Evolutionary conservation across 2,113 vertebrate species (phyloP), one percentile per base, ranked within the genome.

Genomic region (Heloderma charlesbogerti): DNA sequence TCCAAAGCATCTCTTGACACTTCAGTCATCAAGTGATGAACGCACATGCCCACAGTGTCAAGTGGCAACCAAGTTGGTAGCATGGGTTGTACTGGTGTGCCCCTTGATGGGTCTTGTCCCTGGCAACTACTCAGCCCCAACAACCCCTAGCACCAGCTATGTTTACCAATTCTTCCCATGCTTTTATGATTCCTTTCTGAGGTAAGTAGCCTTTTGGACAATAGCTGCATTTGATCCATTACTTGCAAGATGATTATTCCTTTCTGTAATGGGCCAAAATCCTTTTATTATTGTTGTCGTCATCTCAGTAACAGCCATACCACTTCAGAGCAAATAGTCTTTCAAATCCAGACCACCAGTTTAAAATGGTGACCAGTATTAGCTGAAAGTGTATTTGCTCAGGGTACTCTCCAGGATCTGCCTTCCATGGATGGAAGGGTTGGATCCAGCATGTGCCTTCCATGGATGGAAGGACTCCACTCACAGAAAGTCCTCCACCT

Each of bases 171-270:
- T 1, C 18, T 77, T 92, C 84, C 69, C 5, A 63, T 92, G 91
- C 72, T 34, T 90, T 29, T 40, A 54, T 67, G 40, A 84, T 29
- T 45, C 82, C 29, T 91, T 88, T 89, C 31, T 63, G 88, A 69
- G 85, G 45, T 90, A 87, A 94, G 75, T 74, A 88, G 87, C 90
- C n/a, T 78, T 67, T 86, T 67, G 75, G 90, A 86, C 1, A 40
- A 80, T 27, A 15, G 34, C 40, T 0, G 31, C 43, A 51, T 91
- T 86, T 66, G 25, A 29, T 29, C 67, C 77, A 3, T 31, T 29
- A 0, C 63, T 90, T 80, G 34, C 63, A 78, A 34, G 63, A 40
- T 18, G 0, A 69, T 16, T 4, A 12, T 79, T 67, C 43, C 15
- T 94, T 69, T 88, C 91, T 63, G 43, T 4, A 81, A 2, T 3